Percentiles rank a stretch among this genome's conserved stretches.
These are phyloP conservation scores for Drosophila sp. DNA, from an alignment of 1,140 invertebrate genomes.

Conservation along the genomic window DNA sequence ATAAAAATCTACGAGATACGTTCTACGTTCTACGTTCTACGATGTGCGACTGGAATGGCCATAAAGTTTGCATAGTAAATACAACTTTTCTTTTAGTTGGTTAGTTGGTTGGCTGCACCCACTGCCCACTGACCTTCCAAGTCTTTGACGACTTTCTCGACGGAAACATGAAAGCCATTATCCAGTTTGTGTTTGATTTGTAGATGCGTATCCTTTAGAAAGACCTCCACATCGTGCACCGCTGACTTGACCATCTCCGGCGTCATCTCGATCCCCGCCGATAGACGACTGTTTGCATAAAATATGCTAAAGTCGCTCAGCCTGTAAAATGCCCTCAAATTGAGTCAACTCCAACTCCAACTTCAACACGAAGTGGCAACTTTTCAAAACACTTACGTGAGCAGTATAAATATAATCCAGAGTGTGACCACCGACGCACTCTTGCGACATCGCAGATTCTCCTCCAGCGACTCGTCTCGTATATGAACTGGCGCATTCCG, in stretches of 20 bases:
- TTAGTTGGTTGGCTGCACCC: constrained; percentile 3
- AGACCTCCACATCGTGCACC: constrained; percentile 87
- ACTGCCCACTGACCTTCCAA: constrained; percentile 87
- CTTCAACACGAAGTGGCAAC: background rate
- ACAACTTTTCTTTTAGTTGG: constrained; percentile 34
- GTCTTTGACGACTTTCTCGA: constrained; percentile 87
- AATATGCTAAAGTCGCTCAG: constrained; percentile 85
- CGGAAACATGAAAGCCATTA: constrained; percentile 87
- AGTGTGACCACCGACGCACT: constrained; percentile 79
- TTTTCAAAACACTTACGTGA: constrained; percentile 80
- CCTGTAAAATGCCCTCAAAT: constrained; percentile 54
- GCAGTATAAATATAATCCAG: constrained; percentile 84
- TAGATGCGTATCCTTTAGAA: constrained; percentile 86
- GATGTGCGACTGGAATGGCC: constrained; percentile 31
- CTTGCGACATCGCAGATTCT: constrained; percentile 74
- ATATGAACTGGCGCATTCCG: constrained; percentile 70
- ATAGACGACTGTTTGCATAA: constrained; percentile 87
- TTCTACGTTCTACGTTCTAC: background rate
- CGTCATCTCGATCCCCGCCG: constrained; percentile 85
- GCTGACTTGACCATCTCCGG: constrained; percentile 86
- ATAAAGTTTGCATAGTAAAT: constrained; percentile 66
- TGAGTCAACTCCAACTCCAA: background rate
- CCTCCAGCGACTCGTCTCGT: constrained; percentile 74
- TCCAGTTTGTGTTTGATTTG: constrained; percentile 87
- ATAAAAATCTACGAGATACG: no score